These are phyloP conservation scores for Agrilus planipennis DNA, from an alignment of 1,140 invertebrate species.

Conservation along the genomic window DNA sequence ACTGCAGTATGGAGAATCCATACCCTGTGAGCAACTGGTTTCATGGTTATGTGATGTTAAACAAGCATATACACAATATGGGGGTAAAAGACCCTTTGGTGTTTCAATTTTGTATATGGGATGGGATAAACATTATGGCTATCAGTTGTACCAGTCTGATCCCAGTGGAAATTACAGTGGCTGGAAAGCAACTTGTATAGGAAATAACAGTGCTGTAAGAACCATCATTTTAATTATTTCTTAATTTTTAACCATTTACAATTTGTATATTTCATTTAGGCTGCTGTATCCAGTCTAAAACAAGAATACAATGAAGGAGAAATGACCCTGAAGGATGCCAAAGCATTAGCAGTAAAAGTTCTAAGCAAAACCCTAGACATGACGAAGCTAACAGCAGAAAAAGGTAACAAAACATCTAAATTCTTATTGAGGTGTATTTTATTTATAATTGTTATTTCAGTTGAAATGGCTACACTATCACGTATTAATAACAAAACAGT, in stretches of 20 bases:
- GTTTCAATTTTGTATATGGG: slow-evolving; percentile 99
- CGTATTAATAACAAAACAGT: slow-evolving; percentile 73
- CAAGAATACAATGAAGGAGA: slow-evolving; percentile 96
- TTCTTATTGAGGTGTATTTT: too few relatives aligned
- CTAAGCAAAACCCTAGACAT: slow-evolving; percentile 96
- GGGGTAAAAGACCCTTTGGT: slow-evolving; percentile 94
- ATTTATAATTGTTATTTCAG: slow-evolving; percentile 36
- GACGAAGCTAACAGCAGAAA: slow-evolving; percentile 93
- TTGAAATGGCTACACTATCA: slow-evolving; percentile 87
- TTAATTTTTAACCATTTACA: slow-evolving; percentile 1
- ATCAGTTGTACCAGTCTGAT: slow-evolving; percentile 98
- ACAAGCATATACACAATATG: slow-evolving; percentile 98
- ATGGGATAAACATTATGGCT: slow-evolving; percentile 98
- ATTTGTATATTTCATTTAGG: slow-evolving; percentile 37
- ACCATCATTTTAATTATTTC: slow-evolving; percentile 1
- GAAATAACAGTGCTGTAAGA: slow-evolving; percentile 90
- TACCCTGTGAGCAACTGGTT: slow-evolving; percentile 96
- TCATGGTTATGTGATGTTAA: slow-evolving; percentile 97
- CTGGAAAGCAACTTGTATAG: slow-evolving; percentile 99
- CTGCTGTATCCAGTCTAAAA: slow-evolving; percentile 93
- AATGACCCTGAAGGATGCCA: slow-evolving; percentile 72
- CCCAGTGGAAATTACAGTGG: slow-evolving; percentile 99
- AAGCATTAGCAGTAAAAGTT: slow-evolving; percentile 88
- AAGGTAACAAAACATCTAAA: too few relatives aligned
- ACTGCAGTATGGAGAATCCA: slow-evolving; percentile 93